Conservation (phyloP, 2,888 invertebrate species). For the Hermodice carunculata region DNA sequence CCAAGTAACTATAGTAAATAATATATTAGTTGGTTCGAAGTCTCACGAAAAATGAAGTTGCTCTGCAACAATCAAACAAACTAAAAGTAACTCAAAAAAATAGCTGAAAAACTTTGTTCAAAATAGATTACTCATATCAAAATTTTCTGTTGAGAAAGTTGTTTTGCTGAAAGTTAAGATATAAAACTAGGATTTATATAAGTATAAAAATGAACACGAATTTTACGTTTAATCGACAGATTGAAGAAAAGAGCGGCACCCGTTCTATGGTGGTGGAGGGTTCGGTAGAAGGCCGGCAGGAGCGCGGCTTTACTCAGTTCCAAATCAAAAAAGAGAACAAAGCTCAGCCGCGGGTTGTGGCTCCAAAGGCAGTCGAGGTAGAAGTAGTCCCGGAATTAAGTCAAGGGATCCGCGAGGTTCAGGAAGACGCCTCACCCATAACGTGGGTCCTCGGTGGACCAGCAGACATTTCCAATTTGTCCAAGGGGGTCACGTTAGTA, state of each 20-base stretch:
- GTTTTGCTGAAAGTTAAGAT: no score
- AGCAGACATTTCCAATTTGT: constrained; percentile 47
- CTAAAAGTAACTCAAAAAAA: no score
- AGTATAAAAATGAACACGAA: no score
- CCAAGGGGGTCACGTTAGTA: constrained; percentile 49
- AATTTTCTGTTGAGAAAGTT: no score
- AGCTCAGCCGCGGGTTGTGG: constrained; percentile 38
- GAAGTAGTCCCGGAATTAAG: constrained; percentile 36
- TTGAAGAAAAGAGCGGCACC: constrained; percentile 63
- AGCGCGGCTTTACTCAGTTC: constrained; percentile 61
- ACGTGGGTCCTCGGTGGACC: constrained; percentile 57
- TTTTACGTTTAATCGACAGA: no score
- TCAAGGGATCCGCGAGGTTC: constrained; percentile 50
- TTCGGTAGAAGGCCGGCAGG: constrained; percentile 49
- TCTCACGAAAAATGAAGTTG: no score
- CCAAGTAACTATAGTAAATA: no score
- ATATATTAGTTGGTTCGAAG: no score
- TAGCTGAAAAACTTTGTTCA: no score
- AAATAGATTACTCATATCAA: no score
- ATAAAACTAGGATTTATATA: no score
- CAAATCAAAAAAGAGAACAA: constrained; percentile 12
- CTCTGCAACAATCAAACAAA: no score
- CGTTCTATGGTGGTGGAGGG: constrained; percentile 61
- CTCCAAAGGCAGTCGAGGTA: constrained; percentile 51
- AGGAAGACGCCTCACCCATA: constrained; percentile 46